Base-by-base conservation (phyloP, 2,113 vertebrate genomes). In the Verasper variegatus region DNA sequence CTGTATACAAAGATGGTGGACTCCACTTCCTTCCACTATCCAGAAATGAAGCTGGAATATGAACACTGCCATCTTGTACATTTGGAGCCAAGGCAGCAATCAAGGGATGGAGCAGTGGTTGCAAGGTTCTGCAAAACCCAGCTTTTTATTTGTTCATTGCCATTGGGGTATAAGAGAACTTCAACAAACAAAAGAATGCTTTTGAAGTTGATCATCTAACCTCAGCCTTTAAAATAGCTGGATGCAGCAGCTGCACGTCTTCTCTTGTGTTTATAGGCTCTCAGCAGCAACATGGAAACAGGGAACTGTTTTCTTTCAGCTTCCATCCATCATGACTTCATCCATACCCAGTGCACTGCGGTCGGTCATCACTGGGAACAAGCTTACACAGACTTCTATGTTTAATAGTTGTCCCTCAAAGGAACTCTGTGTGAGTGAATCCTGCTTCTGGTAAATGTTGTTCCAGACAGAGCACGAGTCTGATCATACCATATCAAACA, bases 311-410 rank as follows among this genome's bases (percentile, higher is more conserved):
- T 82, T 76, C 47, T 64, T 65, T 49, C 23, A 45, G 27, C 42
- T 57, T 73, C 40, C 42, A 15, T 84, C 57, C 63, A 70, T 58
- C 54, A 83, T 88, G 85, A 89, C 80, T 74, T 80, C 57, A 83
- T 77, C 11, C 2, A 0, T 37, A 63, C 23, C 42, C 63, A 57
- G 54, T 9, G 42, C 75, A 78, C 77, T 11, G 57, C 10, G 31
- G n/a, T 78, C n/a, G 54, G 40, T 78, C 57, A 37, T 73, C 72
- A 66, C 20, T 78, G 77, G 77, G 79, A 85, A 74, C 72, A 81
- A 80, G 42, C 66, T 74, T 14, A 56, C 63, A 27, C 56, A 64
- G n/a, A 71, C 58, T 72, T 71, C 63, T 59, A 68, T 76, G 70
- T 74, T 68, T 68, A 59, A 76, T 51, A 26, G 40, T 67, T 21